phyloP scores from a whole-genome alignment of 2,888 invertebrate species.

The Bombylius discolor region DNA sequence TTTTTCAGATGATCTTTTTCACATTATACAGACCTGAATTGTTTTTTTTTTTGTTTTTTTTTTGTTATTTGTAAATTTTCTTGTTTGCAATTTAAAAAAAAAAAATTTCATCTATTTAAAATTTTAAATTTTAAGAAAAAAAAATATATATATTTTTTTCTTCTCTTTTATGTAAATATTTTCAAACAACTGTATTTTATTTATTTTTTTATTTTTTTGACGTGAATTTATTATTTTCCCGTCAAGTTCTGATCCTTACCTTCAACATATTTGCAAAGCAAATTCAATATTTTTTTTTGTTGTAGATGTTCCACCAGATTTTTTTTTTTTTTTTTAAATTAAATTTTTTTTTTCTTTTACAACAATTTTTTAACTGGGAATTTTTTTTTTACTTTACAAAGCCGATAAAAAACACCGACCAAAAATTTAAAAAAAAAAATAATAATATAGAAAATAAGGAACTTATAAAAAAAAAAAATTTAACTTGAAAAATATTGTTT shows the following conservation, averaged over 20 bases:
- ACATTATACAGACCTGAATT: too few species aligned
- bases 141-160: neutral
- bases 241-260: conserved; percentile 13
- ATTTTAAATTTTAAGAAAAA: too few species aligned
- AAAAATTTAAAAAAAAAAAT: neutral
- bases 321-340: neutral
- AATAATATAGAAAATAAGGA: too few species aligned
- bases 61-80: too few species aligned
- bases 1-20: too few species aligned
- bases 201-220: conserved; percentile 8
- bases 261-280: conserved; percentile 6
- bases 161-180: conserved; percentile 1
- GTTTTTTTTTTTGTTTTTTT: too few species aligned
- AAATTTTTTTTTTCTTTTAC: too few species aligned
- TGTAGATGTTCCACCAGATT: conserved; percentile 10
- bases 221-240: conserved; percentile 9
- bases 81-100: neutral
- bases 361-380: neutral
- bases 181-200: neutral
- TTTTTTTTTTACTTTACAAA: neutral
- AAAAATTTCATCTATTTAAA: too few species aligned
- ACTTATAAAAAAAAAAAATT: too few species aligned
- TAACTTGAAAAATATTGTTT: too few species aligned
- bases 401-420: neutral
- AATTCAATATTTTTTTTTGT: conserved; percentile 2